Percentiles rank a stretch among this genome's conserved stretches.
Conservation (phyloP, 2,113 vertebrate species). For the Chlorodrepanis virens region DNA sequence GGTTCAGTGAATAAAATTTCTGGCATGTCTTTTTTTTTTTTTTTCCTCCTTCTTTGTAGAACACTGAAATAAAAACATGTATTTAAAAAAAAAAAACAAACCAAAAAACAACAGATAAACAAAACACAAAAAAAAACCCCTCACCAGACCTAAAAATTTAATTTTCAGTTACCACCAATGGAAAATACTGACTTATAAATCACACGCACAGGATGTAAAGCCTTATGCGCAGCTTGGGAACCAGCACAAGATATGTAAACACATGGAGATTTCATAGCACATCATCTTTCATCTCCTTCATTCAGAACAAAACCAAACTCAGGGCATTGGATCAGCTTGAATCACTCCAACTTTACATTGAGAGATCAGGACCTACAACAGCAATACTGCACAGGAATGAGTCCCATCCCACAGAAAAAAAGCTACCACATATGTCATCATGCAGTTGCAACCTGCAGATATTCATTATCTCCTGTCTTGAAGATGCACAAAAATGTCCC, state of each 20-base stretch:
- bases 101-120: neutral
- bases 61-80: neutral
- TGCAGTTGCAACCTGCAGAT: neutral
- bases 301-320: neutral
- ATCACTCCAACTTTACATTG: neutral
- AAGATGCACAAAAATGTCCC: neutral
- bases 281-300: neutral
- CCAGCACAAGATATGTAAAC: neutral
- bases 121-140: fast-evolving
- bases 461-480: neutral
- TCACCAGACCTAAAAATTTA: neutral
- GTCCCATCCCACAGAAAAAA: neutral
- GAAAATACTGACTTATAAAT: neutral
- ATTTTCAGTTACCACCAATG: neutral
- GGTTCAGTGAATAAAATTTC: neutral
- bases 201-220: neutral
- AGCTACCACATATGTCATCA: neutral
- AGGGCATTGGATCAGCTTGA: neutral
- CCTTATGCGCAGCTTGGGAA: neutral
- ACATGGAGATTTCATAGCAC: neutral
- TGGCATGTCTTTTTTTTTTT: neutral
- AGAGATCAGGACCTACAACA: neutral
- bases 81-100: neutral
- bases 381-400: neutral
- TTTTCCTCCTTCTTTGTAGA: neutral